Evolutionary conservation across 2,888 invertebrate species (phyloP).

Genomic region (Desoria tigrina): DNA sequence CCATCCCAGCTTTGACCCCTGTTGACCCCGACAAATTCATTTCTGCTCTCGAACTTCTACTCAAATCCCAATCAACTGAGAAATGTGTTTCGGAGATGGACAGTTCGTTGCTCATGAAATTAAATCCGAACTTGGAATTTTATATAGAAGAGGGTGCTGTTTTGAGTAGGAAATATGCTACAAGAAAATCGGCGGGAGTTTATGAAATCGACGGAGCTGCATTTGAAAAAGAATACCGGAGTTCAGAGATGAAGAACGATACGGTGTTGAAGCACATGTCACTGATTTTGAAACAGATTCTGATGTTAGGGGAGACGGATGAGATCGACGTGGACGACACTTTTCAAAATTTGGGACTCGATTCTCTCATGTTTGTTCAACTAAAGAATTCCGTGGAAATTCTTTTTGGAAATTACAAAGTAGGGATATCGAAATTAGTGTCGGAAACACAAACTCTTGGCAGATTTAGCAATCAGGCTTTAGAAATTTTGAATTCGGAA

Average conservation of each 20-base stretch:
- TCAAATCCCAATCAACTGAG: constrained; percentile 21
- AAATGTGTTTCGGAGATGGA: constrained; percentile 20
- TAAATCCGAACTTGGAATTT: background rate
- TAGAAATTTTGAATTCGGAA: too few species aligned
- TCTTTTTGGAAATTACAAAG: background rate
- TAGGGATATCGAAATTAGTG: too few species aligned
- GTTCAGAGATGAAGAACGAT: too few species aligned
- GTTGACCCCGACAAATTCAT: constrained; percentile 17
- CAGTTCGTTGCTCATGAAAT: constrained; percentile 16
- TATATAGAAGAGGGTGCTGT: background rate
- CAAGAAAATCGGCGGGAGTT: background rate
- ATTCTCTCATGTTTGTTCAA: constrained; percentile 9
- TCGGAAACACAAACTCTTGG: too few species aligned
- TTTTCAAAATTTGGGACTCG: background rate
- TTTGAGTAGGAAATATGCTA: background rate
- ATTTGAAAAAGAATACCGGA: background rate
- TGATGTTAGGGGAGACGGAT: background rate
- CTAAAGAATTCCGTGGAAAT: background rate
- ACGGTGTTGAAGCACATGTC: background rate
- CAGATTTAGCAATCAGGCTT: too few species aligned
- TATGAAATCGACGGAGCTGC: background rate
- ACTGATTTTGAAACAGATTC: background rate
- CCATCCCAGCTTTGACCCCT: constrained; percentile 16
- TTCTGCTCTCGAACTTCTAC: constrained; percentile 13
- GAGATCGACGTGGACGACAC: background rate